Base-by-base conservation (phyloP, 1,140 invertebrate species). In the Leptinotarsa lineolata region DNA sequence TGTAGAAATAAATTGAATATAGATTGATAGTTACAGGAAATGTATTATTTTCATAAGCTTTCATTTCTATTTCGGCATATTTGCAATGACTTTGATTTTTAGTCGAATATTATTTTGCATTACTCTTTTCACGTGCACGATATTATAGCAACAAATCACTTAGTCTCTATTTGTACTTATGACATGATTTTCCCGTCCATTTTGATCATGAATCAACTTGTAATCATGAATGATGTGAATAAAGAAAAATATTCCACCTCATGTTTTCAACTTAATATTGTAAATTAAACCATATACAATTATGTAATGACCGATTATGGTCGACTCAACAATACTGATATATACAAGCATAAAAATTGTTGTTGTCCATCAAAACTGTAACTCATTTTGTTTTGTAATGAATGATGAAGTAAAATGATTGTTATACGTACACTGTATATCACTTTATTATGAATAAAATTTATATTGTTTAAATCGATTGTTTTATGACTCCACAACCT, bases 381-480 rank as follows among this genome's bases (percentile, higher is more conserved):
- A 60, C 46, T 60, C 21, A 39, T 63, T 72, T 63, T 61, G 68
- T 70, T 70, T 70, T 70, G 21, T 61, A 61, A 21, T 63, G 44
- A 48, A 39, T 18, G n/a, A 18, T 54, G n/a, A 54, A 54, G 48
- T 54, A 3, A 18, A 54, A 54, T 54, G 0, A 67, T 68, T 70
- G 68, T 69, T 65, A 69, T 70, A 64, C 63, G 44, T 70, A 64
- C 66, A 74, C 54, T 65, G 66, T 48, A 70, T 74, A 74, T 74
- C 68, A 70, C 54, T 70, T 69, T 74, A 65, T 70, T 70, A 65
- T 44, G 54, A 74, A 65, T 69, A 64, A 74, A 74, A 74, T 70
- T 70, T 70, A 70, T 60, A 70, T 70, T 70, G 68, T 70, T 70
- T 70, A 70, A 11, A 11, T 39, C 2, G 30, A 39, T 39, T 39